A percentile compares a stretch with the other conserved stretches of the same genome.
Evolutionary conservation across 2,888 invertebrate species (phyloP).

Genomic region (Eupithecia inturbata): DNA sequence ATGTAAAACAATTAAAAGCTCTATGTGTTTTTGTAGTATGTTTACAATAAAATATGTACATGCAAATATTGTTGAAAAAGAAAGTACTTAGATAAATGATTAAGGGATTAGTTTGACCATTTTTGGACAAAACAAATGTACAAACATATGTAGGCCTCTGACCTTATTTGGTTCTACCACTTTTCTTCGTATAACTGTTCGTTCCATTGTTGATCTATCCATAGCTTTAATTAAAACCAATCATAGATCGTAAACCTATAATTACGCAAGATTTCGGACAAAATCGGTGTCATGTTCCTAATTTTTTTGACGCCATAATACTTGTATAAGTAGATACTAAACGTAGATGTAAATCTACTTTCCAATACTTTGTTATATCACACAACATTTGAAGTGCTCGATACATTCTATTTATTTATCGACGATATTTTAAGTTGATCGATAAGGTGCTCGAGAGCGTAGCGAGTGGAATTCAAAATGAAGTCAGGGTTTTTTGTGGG

Average conservation of each 20-base stretch:
- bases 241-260: slow-evolving; percentile 40
- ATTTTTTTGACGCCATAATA: slow-evolving; percentile 23
- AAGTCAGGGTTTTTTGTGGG: slow-evolving; percentile 38
- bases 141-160: background rate
- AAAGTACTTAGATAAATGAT: background rate
- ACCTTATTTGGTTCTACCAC: background rate
- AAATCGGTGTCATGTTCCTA: slow-evolving; percentile 34
- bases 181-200: background rate
- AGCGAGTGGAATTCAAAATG: slow-evolving; percentile 33
- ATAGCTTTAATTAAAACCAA: slow-evolving; percentile 47
- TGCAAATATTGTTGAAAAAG: background rate
- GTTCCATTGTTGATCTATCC: background rate
- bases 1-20: background rate
- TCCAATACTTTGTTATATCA: slow-evolving; percentile 21
- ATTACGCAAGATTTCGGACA: slow-evolving; percentile 45
- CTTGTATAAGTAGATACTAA: slow-evolving; percentile 2
- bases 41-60: no score
- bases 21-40: background rate
- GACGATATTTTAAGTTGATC: slow-evolving; percentile 1
- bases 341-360: slow-evolving; percentile 16
- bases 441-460: slow-evolving; percentile 17
- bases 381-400: slow-evolving; percentile 8
- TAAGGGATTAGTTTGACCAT: background rate
- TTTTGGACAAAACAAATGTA: no score
- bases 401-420: background rate